Conservation (phyloP, 2,888 invertebrate species). For the Conchocele bisecta region DNA sequence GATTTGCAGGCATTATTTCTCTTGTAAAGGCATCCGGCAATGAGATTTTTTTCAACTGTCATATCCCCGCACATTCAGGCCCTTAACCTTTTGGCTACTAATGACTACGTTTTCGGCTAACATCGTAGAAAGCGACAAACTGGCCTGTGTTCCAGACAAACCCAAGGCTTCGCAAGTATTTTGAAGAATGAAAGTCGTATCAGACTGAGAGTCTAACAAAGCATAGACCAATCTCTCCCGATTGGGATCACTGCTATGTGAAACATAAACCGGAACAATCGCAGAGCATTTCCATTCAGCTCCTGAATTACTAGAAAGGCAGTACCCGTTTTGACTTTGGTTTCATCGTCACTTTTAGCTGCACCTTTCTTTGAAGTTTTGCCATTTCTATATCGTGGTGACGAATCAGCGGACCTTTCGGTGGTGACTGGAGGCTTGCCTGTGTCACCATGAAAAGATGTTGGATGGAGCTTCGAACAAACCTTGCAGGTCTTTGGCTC, state of each 20-base stretch:
- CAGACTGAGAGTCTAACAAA: constrained; percentile 52
- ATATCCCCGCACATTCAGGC: constrained; percentile 41
- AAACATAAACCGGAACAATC: constrained; percentile 40
- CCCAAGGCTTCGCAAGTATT: constrained; percentile 32
- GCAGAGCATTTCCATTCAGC: constrained; percentile 21
- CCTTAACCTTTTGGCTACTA: constrained; percentile 10
- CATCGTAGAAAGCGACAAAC: constrained; percentile 49
- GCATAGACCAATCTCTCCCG: constrained; percentile 51
- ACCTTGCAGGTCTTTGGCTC: constrained; percentile 29
- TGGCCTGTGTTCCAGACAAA: constrained; percentile 15
- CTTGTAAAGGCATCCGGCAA: constrained; percentile 51
- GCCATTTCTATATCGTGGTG: too few relatives aligned
- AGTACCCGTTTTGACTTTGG: neutral
- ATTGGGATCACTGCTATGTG: constrained; percentile 25
- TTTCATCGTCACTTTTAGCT: neutral
- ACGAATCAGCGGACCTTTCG: too few relatives aligned
- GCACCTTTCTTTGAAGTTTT: neutral
- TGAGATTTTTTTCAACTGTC: constrained; percentile 11
- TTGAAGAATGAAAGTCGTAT: constrained; percentile 50
- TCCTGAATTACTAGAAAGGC: constrained; percentile 9
- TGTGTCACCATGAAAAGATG: constrained; percentile 48
- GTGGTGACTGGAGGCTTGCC: neutral
- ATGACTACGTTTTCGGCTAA: constrained; percentile 22
- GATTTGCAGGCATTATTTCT: constrained; percentile 50
- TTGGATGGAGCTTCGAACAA: constrained; percentile 53